These are phyloP conservation scores for Perizoma flavofasciatum DNA, from an alignment of 2,888 invertebrate genomes.

Conservation along the genomic window DNA sequence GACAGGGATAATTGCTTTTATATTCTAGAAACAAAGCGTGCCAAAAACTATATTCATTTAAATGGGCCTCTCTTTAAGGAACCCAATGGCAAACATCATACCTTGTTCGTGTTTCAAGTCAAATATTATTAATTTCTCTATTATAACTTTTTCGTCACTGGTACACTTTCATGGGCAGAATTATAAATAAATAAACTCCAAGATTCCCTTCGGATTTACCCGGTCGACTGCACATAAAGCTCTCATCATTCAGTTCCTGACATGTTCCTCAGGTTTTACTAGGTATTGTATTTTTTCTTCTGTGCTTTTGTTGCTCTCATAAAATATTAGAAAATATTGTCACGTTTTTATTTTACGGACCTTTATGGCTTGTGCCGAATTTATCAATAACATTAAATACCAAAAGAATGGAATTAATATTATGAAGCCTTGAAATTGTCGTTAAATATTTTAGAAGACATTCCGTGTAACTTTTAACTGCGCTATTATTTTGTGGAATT, in stretches of 20 bases:
- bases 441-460: constrained; percentile 31
- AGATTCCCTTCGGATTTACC: background rate
- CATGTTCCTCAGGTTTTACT: too few relatives aligned
- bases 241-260: constrained; percentile 6
- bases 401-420: constrained; percentile 33
- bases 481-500: background rate
- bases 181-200: background rate
- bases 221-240: background rate
- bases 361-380: constrained; percentile 37
- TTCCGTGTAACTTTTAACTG: constrained; percentile 6
- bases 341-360: constrained; percentile 46
- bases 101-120: too few relatives aligned
- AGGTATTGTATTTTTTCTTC: too few relatives aligned
- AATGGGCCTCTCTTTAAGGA: too few relatives aligned
- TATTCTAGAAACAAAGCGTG: too few relatives aligned
- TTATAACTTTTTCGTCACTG: too few relatives aligned
- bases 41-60: too few relatives aligned
- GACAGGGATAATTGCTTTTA: too few relatives aligned
- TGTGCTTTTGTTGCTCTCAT: constrained; percentile 15
- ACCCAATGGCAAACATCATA: too few relatives aligned
- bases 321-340: constrained; percentile 40
- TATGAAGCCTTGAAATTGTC: constrained; percentile 27
- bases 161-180: too few relatives aligned
- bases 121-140: too few relatives aligned
- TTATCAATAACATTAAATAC: constrained; percentile 40